Base-by-base conservation (phyloP, 37 sponge, comb jelly and placozoan species). In the Chondrosia reniformis region DNA sequence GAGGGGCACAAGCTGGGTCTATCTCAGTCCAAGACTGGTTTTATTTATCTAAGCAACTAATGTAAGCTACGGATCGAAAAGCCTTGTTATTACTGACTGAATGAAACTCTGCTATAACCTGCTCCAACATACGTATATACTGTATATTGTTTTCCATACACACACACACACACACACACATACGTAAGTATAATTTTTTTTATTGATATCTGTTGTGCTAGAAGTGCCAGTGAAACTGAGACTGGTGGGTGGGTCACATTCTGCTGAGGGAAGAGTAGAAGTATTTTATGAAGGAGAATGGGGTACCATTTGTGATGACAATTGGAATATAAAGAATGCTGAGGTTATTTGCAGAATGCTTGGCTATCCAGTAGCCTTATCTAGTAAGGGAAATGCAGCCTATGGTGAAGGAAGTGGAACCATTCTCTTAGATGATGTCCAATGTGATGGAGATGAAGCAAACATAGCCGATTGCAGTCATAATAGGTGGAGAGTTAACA, bases 271-370 rank as follows among this genome's bases (percentile, higher is more conserved):
- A 2, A 15, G 52, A 10, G 76, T 81, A 32, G 75, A 81, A 64
- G 37, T 81, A 33, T 3, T 41, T 19, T 55, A 57, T 41, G 55
- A 67, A 28, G 58, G 36, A 19, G 25, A 22, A 22, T 81, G 83
- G 83, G 83, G 83, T 39, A 74, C 83, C 61, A 64, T 81, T 19
- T 81, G 83, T 58, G 83, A 74, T 22, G 75, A 75, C 31, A 28
- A 43, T 33, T 81, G 75, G 76, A 43, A 74, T 39, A 46, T 28
- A n/a, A 42, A 17, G 31, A 64, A 52, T 28, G 83, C 75, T 4
- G 46, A 38, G 4, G 83, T 81, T 4, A 39, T 58, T 27, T 81
- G 83, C 64, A 30, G 40, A 3, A 75, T 75, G 64, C 44, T 81
- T 45, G 83, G 83, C 3, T 81, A 81, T n/a, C 61, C 15, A 9